Evolutionary conservation across 2,113 vertebrate species (phyloP), one percentile per base, ranked within the genome.

Genomic region (Thomomys bottae): DNA sequence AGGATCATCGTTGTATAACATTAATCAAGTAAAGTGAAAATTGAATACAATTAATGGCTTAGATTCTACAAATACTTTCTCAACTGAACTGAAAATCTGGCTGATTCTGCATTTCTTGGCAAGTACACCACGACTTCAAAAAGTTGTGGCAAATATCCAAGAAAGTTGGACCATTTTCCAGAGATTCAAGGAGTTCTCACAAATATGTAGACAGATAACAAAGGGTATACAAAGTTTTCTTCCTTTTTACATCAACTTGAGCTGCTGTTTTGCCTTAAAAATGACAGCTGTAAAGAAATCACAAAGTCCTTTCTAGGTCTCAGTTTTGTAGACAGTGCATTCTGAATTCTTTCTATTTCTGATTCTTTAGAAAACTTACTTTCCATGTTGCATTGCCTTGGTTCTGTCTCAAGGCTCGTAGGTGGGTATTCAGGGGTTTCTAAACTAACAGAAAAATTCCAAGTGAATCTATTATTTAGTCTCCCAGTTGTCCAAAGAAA

Each of bases 21-120:
- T 87, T 94, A 91, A 92, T 92, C 64, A 96, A 89, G 36, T 5
- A 81, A 81, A 91, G 78, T 91, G 76, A 94, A 96, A 94, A 94
- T 3, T 91, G 63, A 94, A 80, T 83, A 38, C 34, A 87, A 78
- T 81, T 91, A 95, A 79, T 73, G n/a, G 10, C 76, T 91, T 93
- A 90, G 32, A 38, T 80, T 71, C 34, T 71, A 88, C 23, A 66
- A 86, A 79, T 91, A 94, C 20, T 83, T 80, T 80, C 70, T 87
- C 17, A 3, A 79, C 61, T 79, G 73, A 82, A 81, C 20, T 82
- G 49, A 75, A 85, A 87, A 91, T 87, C 67, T 32, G n/a, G 26
- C 30, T 91, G 38, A 85, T 63, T 87, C 7, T 75, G 21, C 49
- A 84, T 72, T 84, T 59, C 17, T 26, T 38, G 26, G 4, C 79